phyloP scores from a whole-genome alignment of 1,140 invertebrate genomes.

The Myzus persicae region DNA sequence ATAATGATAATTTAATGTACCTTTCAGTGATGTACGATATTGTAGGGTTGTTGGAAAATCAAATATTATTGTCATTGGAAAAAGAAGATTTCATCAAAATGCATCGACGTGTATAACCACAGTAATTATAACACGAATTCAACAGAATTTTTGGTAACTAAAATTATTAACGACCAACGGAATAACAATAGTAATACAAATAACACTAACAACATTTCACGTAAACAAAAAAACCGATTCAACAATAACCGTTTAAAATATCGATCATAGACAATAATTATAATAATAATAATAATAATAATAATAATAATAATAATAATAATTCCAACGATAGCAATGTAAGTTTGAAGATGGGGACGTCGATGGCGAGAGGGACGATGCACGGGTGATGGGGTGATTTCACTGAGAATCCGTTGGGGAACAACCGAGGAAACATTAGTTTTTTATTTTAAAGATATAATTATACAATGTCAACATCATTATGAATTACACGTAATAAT shows the following conservation, averaged over 20 bases:
- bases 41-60: background rate
- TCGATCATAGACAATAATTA: background rate
- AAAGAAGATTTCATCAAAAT: background rate
- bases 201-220: background rate
- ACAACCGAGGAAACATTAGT: background rate
- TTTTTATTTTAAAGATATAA: background rate
- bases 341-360: background rate
- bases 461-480: background rate
- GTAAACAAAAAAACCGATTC: too few relatives aligned
- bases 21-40: background rate
- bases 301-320: background rate
- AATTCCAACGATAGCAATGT: background rate
- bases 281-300: background rate
- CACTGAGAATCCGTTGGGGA: background rate
- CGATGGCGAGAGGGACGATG: too few relatives aligned
- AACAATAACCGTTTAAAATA: background rate
- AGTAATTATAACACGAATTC: background rate
- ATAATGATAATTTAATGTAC: background rate
- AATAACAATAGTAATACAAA: background rate
- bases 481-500: background rate
- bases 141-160: constrained; percentile 1
- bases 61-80: background rate
- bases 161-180: background rate
- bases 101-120: background rate
- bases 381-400: too few relatives aligned